Conservation (phyloP, 1,140 invertebrate genomes). For the Orussus abietinus region DNA sequence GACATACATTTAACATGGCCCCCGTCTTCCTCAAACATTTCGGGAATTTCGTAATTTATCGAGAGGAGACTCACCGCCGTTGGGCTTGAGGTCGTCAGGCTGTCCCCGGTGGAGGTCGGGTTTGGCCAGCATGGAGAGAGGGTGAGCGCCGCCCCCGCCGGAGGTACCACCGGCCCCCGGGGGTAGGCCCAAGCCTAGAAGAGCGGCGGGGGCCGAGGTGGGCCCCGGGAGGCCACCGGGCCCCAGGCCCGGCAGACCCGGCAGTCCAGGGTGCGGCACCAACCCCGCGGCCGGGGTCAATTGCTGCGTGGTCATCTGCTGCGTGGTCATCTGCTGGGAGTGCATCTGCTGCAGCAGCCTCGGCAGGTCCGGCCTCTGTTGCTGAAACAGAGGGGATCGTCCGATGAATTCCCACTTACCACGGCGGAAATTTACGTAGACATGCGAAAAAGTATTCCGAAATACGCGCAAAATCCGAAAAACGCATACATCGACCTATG, state of each 20-base stretch:
- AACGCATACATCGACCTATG: too few species aligned
- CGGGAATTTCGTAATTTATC: slow-evolving; percentile 12
- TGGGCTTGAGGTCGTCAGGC: slow-evolving; percentile 61
- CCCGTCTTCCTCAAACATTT: too few species aligned
- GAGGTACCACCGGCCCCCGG: slow-evolving; percentile 54
- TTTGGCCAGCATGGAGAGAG: slow-evolving; percentile 65
- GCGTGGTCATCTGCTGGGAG: slow-evolving; percentile 81
- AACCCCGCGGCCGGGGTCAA: slow-evolving; percentile 72
- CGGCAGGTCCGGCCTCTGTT: slow-evolving; percentile 73
- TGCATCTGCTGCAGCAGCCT: slow-evolving; percentile 86
- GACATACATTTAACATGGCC: too few species aligned
- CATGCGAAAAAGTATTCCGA: too few species aligned
- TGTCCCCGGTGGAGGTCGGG: slow-evolving; percentile 66
- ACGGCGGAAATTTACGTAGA: too few species aligned
- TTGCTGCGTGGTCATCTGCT: slow-evolving; percentile 90
- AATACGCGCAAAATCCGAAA: too few species aligned
- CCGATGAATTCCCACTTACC: too few species aligned
- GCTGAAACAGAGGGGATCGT: slow-evolving; percentile 66
- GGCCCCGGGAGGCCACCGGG: slow-evolving; percentile 49
- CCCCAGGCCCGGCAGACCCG: slow-evolving; percentile 47
- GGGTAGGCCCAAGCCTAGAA: slow-evolving; percentile 52
- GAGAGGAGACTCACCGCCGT: slow-evolving; percentile 60
- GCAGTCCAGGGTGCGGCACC: slow-evolving; percentile 56
- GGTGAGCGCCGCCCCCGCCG: slow-evolving; percentile 62
- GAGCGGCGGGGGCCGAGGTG: slow-evolving; percentile 48